These are phyloP conservation scores for Smittia sp. DNA, from an alignment of 2,888 invertebrate genomes.

Conservation along the genomic window DNA sequence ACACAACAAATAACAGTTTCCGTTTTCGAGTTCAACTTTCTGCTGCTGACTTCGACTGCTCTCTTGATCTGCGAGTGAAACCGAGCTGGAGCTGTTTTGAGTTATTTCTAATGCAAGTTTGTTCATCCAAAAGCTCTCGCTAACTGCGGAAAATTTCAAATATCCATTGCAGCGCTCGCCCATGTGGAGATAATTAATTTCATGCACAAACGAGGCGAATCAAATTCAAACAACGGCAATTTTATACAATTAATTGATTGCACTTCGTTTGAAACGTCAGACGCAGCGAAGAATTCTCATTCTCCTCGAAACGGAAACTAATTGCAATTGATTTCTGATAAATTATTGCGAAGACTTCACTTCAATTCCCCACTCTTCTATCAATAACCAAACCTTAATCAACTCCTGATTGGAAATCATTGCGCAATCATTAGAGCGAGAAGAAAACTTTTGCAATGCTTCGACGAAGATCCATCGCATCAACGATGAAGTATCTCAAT, in stretches of 20 bases:
- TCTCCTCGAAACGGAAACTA: neutral
- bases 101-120: too few relatives aligned
- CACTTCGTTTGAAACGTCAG: neutral
- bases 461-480: neutral
- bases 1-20: too few relatives aligned
- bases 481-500: neutral
- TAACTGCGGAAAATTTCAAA: neutral
- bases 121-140: neutral
- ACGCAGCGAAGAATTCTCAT: neutral
- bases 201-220: neutral
- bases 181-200: constrained; percentile 35
- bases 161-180: neutral
- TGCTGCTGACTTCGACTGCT: too few relatives aligned
- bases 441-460: neutral
- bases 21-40: too few relatives aligned
- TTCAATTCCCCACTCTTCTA: neutral
- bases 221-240: neutral
- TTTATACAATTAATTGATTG: constrained; percentile 2
- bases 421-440: neutral
- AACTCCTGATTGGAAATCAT: neutral
- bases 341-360: neutral
- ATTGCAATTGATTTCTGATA: constrained; percentile 1
- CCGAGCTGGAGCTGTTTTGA: too few relatives aligned
- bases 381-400: neutral
- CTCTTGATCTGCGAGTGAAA: too few relatives aligned